Evolutionary conservation across 2,797 vertebrate genomes (phyloP).

Genomic region (Anabas testudineus): DNA sequence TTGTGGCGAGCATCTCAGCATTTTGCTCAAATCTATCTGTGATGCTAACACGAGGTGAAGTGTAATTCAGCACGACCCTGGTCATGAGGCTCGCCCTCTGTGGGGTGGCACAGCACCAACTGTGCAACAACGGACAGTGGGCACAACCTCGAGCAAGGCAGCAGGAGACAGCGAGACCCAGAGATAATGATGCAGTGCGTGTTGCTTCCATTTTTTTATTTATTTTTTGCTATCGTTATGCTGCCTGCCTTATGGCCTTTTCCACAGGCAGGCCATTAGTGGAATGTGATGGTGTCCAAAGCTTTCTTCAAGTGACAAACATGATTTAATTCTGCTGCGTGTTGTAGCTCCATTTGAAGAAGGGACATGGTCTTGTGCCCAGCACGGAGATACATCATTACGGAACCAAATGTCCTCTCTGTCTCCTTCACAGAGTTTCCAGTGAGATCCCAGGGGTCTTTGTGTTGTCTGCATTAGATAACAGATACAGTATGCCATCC

Average conservation of each 20-base stretch:
- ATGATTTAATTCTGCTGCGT: conserved; percentile 46
- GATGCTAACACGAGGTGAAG: conserved; percentile 59
- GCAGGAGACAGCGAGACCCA: conserved; percentile 25
- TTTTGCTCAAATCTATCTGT: conserved; percentile 19
- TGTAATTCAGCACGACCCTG: conserved; percentile 6
- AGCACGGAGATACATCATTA: conserved; percentile 52
- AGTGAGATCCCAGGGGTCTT: conserved; percentile 41
- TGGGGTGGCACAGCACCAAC: conserved; percentile 31
- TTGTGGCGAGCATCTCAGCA: conserved; percentile 15
- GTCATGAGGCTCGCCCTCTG: conserved; percentile 33
- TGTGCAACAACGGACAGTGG: conserved; percentile 12
- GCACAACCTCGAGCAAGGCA: conserved; percentile 53
- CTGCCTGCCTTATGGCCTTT: conserved; percentile 46
- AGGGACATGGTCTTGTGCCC: conserved; percentile 25
- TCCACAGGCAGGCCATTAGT: conserved; percentile 65
- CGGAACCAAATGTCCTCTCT: conserved; percentile 44
- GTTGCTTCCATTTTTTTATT: conserved; percentile 30
- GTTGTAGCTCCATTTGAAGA: conserved; percentile 33
- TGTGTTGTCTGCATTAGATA: conserved; percentile 40
- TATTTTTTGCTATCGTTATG: conserved; percentile 27
- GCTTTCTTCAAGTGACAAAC: conserved; percentile 57
- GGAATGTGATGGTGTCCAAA: conserved; percentile 52
- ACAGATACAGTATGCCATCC: conserved; percentile 24
- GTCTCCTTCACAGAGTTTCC: conserved; percentile 55
- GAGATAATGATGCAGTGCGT: conserved; percentile 59